phyloP scores from a whole-genome alignment of 92 coral and sea anemone species.

The Umimayanthus chanpuru region DNA sequence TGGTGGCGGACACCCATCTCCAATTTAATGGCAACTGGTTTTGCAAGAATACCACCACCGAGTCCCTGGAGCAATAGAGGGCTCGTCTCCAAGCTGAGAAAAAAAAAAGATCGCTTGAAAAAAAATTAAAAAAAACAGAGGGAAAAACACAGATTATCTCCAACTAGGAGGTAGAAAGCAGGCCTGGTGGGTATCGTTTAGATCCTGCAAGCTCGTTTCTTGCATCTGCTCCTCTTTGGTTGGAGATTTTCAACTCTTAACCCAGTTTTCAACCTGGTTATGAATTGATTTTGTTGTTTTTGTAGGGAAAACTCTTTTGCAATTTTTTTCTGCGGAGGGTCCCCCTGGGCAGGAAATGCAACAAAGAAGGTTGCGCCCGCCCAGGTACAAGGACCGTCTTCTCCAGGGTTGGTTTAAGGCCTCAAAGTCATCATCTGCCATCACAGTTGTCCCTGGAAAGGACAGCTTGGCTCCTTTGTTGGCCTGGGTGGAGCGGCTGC shows the following conservation, averaged over 20 bases:
- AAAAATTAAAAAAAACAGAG: not conserved
- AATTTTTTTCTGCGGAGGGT: no score
- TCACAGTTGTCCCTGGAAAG: conserved; percentile 46
- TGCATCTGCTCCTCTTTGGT: no score
- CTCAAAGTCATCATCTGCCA: conserved; percentile 30
- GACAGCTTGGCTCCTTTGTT: conserved; percentile 55
- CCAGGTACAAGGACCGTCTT: conserved; percentile 44
- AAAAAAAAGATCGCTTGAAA: not conserved
- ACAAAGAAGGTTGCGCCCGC: no score
- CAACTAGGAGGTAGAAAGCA: not conserved
- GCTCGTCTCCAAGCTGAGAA: not conserved
- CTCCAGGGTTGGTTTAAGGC: conserved; percentile 60
- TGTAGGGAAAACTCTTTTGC: no score
- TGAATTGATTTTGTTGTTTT: no score
- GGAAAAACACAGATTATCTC: not conserved
- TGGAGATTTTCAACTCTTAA: no score
- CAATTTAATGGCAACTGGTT: conserved; percentile 21
- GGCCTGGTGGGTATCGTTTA: not conserved
- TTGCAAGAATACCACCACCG: not conserved
- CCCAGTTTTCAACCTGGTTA: no score
- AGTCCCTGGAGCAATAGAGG: not conserved
- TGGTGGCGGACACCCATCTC: not conserved
- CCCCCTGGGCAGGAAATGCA: no score
- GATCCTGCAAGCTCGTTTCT: not conserved
- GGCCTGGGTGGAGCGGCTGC: conserved; percentile 15